These are phyloP conservation scores for Stegodyphus mimosarum DNA, from an alignment of 1,140 invertebrate species.

Conservation along the genomic window DNA sequence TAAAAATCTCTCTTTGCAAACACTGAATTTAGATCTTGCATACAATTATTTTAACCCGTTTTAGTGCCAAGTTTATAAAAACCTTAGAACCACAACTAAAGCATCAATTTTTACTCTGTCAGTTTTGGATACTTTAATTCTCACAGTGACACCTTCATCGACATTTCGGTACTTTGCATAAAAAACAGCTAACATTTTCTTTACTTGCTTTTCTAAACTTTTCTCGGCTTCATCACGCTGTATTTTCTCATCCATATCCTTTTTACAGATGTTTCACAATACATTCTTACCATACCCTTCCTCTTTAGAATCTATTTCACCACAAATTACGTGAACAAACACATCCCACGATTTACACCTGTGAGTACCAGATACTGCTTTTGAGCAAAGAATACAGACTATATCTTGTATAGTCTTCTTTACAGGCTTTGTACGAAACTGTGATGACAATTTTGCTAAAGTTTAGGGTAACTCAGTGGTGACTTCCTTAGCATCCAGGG, in stretches of 20 bases:
- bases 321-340: conserved; percentile 53
- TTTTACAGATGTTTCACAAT: conserved; percentile 52
- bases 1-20: too few species aligned
- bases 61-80: too few species aligned
- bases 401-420: conserved; percentile 30
- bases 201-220: conserved; percentile 52
- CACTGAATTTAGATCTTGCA: too few species aligned
- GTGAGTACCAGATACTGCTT: conserved; percentile 40
- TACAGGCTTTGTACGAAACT: conserved; percentile 3
- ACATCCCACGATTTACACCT: conserved; percentile 48
- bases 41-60: too few species aligned
- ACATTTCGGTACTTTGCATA: conserved; percentile 29
- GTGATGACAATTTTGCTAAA: conserved; percentile 33
- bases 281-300: conserved; percentile 25
- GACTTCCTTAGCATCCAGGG: conserved; percentile 36
- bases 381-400: conserved; percentile 47
- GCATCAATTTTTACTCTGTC: conserved; percentile 49
- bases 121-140: conserved; percentile 44
- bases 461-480: conserved; percentile 35
- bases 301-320: conserved; percentile 37
- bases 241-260: conserved; percentile 46
- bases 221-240: conserved; percentile 38
- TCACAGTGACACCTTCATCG: conserved; percentile 32
- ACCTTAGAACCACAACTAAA: conserved; percentile 8
- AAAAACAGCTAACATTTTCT: conserved; percentile 52